Base-by-base conservation (phyloP, 1,140 invertebrate genomes). In the Drosophila elegans region DNA sequence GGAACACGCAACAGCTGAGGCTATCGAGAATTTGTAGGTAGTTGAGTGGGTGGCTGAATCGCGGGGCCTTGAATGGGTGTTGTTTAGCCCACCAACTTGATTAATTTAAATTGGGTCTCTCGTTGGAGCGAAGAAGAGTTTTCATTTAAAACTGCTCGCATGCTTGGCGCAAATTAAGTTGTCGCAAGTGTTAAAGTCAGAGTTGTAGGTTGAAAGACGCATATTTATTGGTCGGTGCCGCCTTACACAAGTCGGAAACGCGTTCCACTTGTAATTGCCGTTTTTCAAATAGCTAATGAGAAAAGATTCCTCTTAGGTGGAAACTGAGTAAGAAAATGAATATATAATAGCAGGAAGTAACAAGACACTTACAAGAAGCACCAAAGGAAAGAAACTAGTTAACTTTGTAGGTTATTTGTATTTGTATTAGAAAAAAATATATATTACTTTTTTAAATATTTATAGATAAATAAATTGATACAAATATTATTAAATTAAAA, bases 141-240 rank as follows among this genome's bases (percentile, higher is more conserved):
- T 53, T 7, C 25, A 51, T 42, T 39, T 48, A 34, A 11, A 38
- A 59, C 66, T 69, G 48, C 56, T 78, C 49, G 83, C 83, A 88
- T 88, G 84, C 60, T 71, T 69, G 45, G 52, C 53, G 51, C 78
- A 69, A 88, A 88, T 83, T 83, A 89, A 83, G 84, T 88, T 88
- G 83, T 88, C 80, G 75, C 84, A 73, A 89, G 83, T 82, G 82
- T 81, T 78, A 73, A 59, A 45, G 61, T 46, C 51, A 74, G 64
- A 72, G 52, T 67, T 64, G 39, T 48, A 39, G 46, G 41, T 27
- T 12, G 13, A 52, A 25, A 75, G 61, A 57, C 46, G 72, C 69
- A 63, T 71, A 71, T 57, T 71, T 71, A 71, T 71, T 56, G 51
- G 51, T 29, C 44, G 67, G 51, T 48, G 66, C 67, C 64, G 66